These are phyloP conservation scores for Parapristionchus giblindavisi DNA, from an alignment of 2,888 invertebrate species.

Conservation along the genomic window DNA sequence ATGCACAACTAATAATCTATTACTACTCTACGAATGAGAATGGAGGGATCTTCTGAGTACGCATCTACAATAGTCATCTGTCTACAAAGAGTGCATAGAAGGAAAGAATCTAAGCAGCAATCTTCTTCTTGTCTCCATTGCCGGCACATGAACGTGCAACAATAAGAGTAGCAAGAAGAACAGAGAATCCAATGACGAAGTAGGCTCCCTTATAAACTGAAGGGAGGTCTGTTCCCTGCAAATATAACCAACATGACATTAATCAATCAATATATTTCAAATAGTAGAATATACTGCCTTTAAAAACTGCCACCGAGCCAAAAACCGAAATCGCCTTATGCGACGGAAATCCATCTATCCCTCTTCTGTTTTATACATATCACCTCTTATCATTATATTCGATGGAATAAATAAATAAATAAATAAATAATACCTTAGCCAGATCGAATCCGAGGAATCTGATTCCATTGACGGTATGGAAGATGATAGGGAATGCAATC, in stretches of 20 bases:
- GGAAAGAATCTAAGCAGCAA: conserved; percentile 4
- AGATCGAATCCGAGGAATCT: conserved; percentile 68
- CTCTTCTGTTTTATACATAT: too few relatives aligned
- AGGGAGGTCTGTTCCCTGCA: conserved; percentile 47
- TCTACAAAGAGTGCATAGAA: too few relatives aligned
- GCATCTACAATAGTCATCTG: conserved; percentile 27
- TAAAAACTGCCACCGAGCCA: too few relatives aligned
- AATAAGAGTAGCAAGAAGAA: conserved; percentile 60
- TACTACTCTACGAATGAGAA: conserved; percentile 14
- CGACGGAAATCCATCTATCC: too few relatives aligned
- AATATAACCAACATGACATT: too few relatives aligned
- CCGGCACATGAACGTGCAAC: conserved; percentile 54
- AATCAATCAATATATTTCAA: too few relatives aligned
- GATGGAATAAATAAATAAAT: not conserved
- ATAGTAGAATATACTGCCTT: too few relatives aligned
- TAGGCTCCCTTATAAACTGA: conserved; percentile 67
- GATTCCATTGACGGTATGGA: conserved; percentile 69
- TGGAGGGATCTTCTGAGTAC: not conserved
- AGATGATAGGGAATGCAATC: conserved; percentile 68
- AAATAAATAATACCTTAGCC: conserved; percentile 56
- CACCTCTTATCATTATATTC: not conserved
- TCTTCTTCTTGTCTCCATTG: conserved; percentile 45
- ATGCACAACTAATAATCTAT: conserved; percentile 23
- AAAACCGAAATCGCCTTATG: too few relatives aligned
- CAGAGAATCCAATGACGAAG: conserved; percentile 64